Evolutionary conservation across 2,113 vertebrate genomes (phyloP).

Genomic region (Trogon melanurus): DNA sequence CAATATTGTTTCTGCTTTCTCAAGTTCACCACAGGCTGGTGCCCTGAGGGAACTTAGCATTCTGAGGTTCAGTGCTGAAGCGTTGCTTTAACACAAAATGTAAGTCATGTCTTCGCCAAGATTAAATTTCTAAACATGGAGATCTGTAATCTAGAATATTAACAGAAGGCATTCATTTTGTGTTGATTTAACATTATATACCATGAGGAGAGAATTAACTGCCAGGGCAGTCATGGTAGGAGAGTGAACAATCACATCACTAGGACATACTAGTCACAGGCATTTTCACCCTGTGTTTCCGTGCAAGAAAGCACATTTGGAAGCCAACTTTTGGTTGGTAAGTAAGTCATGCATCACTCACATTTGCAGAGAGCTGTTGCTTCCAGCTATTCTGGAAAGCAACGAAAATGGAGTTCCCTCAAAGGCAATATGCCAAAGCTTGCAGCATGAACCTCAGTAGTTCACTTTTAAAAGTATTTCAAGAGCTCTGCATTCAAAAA

Average conservation of each 20-base stretch:
- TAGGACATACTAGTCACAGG: not conserved
- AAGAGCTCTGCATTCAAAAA: not conserved
- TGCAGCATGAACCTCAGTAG: not conserved
- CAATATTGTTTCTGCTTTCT: not conserved
- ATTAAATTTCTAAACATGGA: not conserved
- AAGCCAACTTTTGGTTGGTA: not conserved
- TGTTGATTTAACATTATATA: not conserved
- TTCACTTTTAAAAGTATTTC: not conserved
- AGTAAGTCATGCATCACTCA: not conserved
- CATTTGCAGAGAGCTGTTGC: not conserved
- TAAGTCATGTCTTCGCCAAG: not conserved
- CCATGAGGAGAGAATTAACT: not conserved
- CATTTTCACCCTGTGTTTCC: not conserved
- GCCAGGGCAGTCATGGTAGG: fast-evolving
- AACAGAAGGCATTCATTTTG: not conserved
- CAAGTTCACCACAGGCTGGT: fast-evolving
- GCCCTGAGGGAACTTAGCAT: not conserved
- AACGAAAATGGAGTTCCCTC: not conserved
- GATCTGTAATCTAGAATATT: not conserved
- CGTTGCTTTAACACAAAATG: not conserved
- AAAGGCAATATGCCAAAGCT: not conserved
- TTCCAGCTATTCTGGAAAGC: not conserved
- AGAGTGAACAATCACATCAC: not conserved
- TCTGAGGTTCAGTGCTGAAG: not conserved
- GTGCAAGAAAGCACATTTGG: not conserved